Conservation (phyloP, 2,888 invertebrate genomes). For the Drosophila trichaetosa region DNA sequence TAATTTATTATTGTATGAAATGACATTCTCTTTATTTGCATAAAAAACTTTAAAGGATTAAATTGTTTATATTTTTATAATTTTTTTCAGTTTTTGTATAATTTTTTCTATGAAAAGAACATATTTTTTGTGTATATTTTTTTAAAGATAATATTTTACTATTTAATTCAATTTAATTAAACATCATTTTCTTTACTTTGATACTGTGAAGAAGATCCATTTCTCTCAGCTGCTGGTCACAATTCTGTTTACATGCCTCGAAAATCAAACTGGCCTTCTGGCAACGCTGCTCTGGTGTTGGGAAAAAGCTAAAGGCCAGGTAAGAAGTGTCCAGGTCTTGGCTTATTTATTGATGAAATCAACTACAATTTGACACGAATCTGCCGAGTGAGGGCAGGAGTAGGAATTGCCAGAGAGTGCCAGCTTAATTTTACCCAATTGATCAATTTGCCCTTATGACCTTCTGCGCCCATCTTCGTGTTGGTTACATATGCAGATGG, state of each 20-base stretch:
- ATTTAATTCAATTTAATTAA: neutral
- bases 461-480: slow-evolving; percentile 1
- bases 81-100: neutral
- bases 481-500: slow-evolving; percentile 65
- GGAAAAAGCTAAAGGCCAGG: slow-evolving; percentile 16
- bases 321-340: slow-evolving; percentile 44
- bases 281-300: slow-evolving; percentile 29
- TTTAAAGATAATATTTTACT: neutral
- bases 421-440: slow-evolving; percentile 76
- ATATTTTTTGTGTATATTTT: neutral
- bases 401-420: slow-evolving; percentile 26
- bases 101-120: accelerated
- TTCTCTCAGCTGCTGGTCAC: neutral
- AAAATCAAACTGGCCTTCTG: slow-evolving; percentile 20
- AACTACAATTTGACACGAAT: slow-evolving; percentile 75
- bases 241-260: neutral
- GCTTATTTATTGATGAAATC: slow-evolving; percentile 75
- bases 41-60: neutral
- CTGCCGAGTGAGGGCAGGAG: slow-evolving; percentile 18
- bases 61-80: too few species aligned
- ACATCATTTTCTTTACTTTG: neutral
- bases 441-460: slow-evolving; percentile 65
- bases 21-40: neutral
- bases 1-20: neutral
- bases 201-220: too few species aligned